These are phyloP conservation scores for Rhodeus uyekii DNA, from an alignment of 2,797 vertebrate genomes.

Conservation along the genomic window DNA sequence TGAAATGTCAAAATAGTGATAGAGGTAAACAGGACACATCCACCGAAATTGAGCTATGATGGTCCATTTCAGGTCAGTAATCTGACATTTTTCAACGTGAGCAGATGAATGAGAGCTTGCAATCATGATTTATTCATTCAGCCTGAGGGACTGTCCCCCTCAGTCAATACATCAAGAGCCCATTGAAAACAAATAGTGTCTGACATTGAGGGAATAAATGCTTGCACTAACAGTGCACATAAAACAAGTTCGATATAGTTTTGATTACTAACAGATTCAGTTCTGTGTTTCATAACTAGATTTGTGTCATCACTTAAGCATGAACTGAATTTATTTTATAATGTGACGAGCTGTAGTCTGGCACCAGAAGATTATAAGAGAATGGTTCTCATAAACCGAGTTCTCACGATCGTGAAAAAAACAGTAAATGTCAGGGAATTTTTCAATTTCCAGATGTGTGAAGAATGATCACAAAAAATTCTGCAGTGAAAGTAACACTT, in stretches of 20 bases:
- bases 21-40: neutral
- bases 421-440: neutral
- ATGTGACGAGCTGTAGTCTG: conserved; percentile 16
- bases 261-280: conserved; percentile 1
- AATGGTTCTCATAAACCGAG: conserved; percentile 25
- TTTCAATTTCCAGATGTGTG: too few species aligned
- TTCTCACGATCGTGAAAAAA: conserved; percentile 21
- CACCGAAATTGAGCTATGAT: neutral
- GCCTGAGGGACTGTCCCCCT: neutral
- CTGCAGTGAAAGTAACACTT: neutral
- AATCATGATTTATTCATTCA: conserved; percentile 8
- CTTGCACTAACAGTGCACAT: neutral
- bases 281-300: neutral
- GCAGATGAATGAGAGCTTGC: neutral
- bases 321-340: conserved; percentile 3
- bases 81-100: neutral
- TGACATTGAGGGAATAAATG: neutral
- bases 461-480: neutral
- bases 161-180: neutral
- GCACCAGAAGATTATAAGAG: conserved; percentile 23
- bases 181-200: neutral
- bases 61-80: neutral
- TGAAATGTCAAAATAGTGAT: neutral
- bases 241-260: conserved; percentile 18
- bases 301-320: conserved; percentile 3